phyloP scores from a whole-genome alignment of 2,888 invertebrate genomes.

The Meiosimyza platycephala region DNA sequence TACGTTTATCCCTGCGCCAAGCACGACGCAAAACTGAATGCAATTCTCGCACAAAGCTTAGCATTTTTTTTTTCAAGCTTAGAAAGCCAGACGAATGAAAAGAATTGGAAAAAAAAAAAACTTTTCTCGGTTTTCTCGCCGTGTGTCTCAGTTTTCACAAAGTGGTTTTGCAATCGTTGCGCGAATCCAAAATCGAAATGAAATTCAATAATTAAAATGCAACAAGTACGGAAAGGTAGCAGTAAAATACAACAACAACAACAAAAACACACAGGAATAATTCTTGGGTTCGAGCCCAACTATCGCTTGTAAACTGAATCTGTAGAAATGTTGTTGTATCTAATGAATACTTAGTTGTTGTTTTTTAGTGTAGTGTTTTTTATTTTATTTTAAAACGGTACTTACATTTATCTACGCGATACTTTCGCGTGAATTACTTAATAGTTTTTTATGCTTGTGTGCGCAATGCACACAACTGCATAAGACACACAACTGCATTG shows the following conservation, averaged over 20 bases:
- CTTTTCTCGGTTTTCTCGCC: slow-evolving; percentile 16
- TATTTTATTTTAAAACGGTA: neutral
- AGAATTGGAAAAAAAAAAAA: slow-evolving; percentile 13
- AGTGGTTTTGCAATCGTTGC: neutral
- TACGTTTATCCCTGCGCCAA: slow-evolving; percentile 40
- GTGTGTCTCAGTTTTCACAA: neutral
- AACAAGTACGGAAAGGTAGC: neutral
- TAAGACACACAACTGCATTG: neutral
- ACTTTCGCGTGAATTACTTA: slow-evolving; percentile 33
- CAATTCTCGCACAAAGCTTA: neutral
- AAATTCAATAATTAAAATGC: slow-evolving; percentile 9
- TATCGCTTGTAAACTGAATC: slow-evolving; percentile 9
- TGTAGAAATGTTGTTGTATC: slow-evolving; percentile 20
- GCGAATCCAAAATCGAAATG: neutral
- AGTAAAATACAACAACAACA: neutral
- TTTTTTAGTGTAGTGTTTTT: too few species aligned
- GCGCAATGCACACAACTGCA: neutral
- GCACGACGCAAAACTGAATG: slow-evolving; percentile 55
- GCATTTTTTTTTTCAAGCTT: neutral
- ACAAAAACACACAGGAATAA: neutral
- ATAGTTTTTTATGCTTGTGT: slow-evolving; percentile 17
- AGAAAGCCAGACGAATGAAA: neutral
- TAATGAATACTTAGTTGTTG: neutral
- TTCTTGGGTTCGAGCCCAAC: neutral
- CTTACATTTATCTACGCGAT: slow-evolving; percentile 8